phyloP scores from a whole-genome alignment of 2,797 vertebrate species.

The Phoxinus dragarum region DNA sequence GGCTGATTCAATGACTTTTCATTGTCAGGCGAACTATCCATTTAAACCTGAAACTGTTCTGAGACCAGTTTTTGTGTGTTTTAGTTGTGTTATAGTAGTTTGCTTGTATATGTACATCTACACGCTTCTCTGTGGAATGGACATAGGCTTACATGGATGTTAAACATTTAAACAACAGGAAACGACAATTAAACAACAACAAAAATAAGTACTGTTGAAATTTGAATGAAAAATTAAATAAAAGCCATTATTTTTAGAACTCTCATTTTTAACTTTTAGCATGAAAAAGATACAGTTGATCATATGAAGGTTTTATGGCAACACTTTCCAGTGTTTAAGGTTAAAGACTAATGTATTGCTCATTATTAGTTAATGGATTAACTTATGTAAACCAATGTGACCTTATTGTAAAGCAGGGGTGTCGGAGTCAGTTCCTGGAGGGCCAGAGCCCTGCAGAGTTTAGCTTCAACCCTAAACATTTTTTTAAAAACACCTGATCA shows the following conservation, averaged over 20 bases:
- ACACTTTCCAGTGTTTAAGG: background rate
- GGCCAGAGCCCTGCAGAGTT: too few relatives aligned
- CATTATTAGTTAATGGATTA: background rate
- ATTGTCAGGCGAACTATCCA: background rate
- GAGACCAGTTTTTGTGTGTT: background rate
- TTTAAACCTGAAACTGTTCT: background rate
- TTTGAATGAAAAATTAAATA: background rate
- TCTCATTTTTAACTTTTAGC: background rate
- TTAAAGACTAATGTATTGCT: background rate
- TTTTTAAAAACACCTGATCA: too few relatives aligned
- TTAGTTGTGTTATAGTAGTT: background rate
- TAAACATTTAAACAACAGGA: constrained; percentile 4
- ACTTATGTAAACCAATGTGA: background rate
- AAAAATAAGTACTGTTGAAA: background rate
- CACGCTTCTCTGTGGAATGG: background rate
- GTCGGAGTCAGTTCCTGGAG: too few relatives aligned
- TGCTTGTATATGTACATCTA: background rate
- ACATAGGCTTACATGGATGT: constrained; percentile 30
- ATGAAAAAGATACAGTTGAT: background rate
- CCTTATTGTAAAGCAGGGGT: too few relatives aligned
- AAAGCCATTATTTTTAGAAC: background rate
- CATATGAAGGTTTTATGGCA: background rate
- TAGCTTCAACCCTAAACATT: too few relatives aligned
- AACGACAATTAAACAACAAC: background rate
- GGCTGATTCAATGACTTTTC: background rate